phyloP scores from a whole-genome alignment of 64 coral and sea anemone genomes.

The Hydrozoanthus tunicans region DNA sequence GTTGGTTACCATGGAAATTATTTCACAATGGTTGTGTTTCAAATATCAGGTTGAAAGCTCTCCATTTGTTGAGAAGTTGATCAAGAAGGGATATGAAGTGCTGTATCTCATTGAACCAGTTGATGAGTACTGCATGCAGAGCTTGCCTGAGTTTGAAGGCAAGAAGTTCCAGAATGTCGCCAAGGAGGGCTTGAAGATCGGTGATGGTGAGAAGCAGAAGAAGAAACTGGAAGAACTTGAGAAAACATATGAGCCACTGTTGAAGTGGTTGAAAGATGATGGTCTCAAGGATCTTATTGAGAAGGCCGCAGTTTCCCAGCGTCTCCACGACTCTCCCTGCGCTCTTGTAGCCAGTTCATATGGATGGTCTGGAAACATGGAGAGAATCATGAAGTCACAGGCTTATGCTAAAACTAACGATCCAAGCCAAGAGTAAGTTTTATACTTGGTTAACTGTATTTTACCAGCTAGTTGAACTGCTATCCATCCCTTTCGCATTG shows the following conservation, averaged over 20 bases:
- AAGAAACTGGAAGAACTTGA: constrained; percentile 94
- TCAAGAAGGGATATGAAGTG: constrained; percentile 98
- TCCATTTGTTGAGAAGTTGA: constrained; percentile 91
- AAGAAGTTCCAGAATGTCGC: constrained; percentile 99
- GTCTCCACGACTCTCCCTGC: constrained; percentile 90
- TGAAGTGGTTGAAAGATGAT: constrained; percentile 99
- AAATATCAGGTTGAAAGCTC: constrained; percentile 79
- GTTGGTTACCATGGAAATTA: too few species aligned
- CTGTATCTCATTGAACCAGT: constrained; percentile 95
- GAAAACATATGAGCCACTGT: constrained; percentile 94
- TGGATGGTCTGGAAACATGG: constrained; percentile 99
- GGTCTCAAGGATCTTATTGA: constrained; percentile 95
- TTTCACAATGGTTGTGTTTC: background rate
- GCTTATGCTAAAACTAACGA: constrained; percentile 95
- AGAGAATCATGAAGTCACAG: constrained; percentile 97
- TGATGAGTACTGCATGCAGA: constrained; percentile 99
- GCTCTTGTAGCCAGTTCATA: constrained; percentile 97
- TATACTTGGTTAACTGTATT: background rate
- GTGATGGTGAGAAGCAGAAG: constrained; percentile 87
- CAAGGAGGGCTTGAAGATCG: constrained; percentile 95
- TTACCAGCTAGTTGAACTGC: background rate
- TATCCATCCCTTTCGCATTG: constrained; percentile 62
- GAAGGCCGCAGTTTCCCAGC: constrained; percentile 91
- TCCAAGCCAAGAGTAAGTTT: constrained; percentile 88
- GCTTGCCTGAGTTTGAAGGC: constrained; percentile 97